phyloP scores from a whole-genome alignment of 2,888 invertebrate genomes.

The Cosmia trapezina region DNA sequence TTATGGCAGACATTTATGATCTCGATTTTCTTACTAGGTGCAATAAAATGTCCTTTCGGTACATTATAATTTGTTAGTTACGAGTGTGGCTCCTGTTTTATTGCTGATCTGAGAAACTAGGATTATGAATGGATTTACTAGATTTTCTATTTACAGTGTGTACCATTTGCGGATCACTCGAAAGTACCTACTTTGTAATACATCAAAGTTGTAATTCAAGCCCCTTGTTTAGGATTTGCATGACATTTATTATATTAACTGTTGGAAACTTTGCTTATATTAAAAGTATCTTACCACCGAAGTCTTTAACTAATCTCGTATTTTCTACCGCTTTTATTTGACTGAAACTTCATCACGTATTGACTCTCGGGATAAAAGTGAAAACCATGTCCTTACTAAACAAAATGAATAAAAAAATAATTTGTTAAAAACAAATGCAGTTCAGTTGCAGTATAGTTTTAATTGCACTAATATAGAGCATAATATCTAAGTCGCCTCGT shows the following conservation, averaged over 20 bases:
- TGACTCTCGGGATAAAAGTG: neutral
- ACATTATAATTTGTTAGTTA: slow-evolving; percentile 57
- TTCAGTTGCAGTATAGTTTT: neutral
- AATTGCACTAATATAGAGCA: slow-evolving; percentile 19
- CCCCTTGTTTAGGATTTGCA: neutral
- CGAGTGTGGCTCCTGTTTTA: slow-evolving; percentile 46
- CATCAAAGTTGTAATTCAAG: neutral
- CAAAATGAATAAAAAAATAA: neutral
- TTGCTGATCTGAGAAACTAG: slow-evolving; percentile 47
- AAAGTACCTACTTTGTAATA: neutral
- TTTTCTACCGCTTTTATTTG: neutral
- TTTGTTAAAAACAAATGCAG: neutral
- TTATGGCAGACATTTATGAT: slow-evolving; percentile 62
- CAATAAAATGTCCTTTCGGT: slow-evolving; percentile 62
- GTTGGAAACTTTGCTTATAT: neutral
- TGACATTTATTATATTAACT: neutral
- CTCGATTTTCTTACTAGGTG: slow-evolving; percentile 59
- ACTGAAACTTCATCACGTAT: neutral
- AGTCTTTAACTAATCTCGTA: neutral
- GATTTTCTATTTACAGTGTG: slow-evolving; percentile 41
- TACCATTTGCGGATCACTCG: slow-evolving; percentile 3
- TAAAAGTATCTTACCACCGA: neutral
- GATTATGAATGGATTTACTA: slow-evolving; percentile 38
- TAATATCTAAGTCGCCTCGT: slow-evolving; percentile 52
- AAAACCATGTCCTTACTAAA: neutral